Percentiles rank a stretch among this genome's conserved stretches.
Conservation (phyloP, 2,113 vertebrate species). For the Microtus montanus region DNA sequence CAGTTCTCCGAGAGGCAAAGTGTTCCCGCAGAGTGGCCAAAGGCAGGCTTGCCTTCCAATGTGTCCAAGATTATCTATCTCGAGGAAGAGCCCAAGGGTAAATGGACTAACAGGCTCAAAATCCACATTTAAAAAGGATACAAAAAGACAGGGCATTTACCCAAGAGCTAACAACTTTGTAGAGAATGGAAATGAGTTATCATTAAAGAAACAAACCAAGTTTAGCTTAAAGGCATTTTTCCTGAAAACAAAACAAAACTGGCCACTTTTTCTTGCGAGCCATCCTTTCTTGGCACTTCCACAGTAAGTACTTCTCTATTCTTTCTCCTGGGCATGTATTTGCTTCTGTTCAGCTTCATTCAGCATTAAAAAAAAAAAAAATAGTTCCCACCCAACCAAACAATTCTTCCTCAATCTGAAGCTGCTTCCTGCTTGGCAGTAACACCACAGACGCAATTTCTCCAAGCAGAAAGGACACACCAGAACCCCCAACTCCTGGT, state of each 20-base stretch:
- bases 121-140: conserved; percentile 6
- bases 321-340: conserved; percentile 44
- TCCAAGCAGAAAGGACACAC: not conserved
- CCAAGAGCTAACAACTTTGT: conserved; percentile 29
- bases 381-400: not conserved
- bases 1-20: conserved; percentile 29
- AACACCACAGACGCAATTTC: conserved; percentile 18
- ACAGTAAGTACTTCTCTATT: conserved; percentile 1
- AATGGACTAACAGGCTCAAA: not conserved
- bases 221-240: conserved; percentile 21
- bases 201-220: not conserved
- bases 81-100: not conserved
- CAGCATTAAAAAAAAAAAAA: conserved; percentile 42
- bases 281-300: not conserved
- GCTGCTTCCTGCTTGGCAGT: conserved; percentile 1
- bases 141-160: not conserved
- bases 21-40: not conserved
- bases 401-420: conserved; percentile 39
- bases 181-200: conserved; percentile 11
- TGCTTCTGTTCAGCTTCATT: conserved; percentile 52
- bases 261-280: not conserved
- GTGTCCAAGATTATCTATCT: conserved; percentile 1
- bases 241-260: not conserved
- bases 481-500: not conserved
- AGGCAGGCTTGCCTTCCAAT: conserved; percentile 21